Percentiles rank a stretch among this genome's conserved stretches.
Conservation (phyloP, 2,888 invertebrate genomes). For the Megaustenia siamemsis region DNA sequence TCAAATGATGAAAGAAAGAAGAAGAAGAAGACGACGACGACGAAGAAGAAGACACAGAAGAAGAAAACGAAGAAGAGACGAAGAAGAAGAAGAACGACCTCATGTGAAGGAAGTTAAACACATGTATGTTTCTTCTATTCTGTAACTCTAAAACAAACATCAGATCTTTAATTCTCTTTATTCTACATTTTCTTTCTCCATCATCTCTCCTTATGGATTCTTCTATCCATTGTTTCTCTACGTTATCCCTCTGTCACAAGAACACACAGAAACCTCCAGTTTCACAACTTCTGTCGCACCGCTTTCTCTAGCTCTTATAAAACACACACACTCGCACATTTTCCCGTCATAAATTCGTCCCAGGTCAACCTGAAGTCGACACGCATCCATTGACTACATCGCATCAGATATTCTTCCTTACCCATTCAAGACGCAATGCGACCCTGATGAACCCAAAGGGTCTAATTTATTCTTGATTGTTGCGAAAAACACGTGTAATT, state of each 20-base stretch:
- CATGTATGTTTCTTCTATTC: no score
- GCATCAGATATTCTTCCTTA: constrained; percentile 25
- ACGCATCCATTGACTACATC: constrained; percentile 5
- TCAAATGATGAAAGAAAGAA: not conserved
- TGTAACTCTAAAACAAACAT: not conserved
- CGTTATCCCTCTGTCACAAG: not conserved
- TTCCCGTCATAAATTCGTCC: constrained; percentile 4
- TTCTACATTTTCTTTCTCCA: not conserved
- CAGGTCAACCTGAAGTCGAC: constrained; percentile 16
- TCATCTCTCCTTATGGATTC: not conserved
- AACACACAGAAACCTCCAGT: not conserved
- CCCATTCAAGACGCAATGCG: constrained; percentile 27
- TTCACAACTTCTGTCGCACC: constrained; percentile 7
- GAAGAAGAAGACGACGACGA: not conserved
- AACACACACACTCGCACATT: not conserved
- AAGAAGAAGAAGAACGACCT: constrained; percentile 10
- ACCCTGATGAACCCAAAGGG: constrained; percentile 33
- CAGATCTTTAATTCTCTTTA: not conserved
- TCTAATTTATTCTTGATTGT: constrained; percentile 32
- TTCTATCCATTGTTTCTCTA: not conserved
- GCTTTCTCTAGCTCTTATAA: no score
- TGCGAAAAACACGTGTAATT: constrained; percentile 34
- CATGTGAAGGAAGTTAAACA: not conserved
- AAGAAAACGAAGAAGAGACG: not conserved
- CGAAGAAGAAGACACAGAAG: not conserved